Evolutionary conservation across 2,797 vertebrate species (phyloP).

Genomic region (Catharus ustulatus): DNA sequence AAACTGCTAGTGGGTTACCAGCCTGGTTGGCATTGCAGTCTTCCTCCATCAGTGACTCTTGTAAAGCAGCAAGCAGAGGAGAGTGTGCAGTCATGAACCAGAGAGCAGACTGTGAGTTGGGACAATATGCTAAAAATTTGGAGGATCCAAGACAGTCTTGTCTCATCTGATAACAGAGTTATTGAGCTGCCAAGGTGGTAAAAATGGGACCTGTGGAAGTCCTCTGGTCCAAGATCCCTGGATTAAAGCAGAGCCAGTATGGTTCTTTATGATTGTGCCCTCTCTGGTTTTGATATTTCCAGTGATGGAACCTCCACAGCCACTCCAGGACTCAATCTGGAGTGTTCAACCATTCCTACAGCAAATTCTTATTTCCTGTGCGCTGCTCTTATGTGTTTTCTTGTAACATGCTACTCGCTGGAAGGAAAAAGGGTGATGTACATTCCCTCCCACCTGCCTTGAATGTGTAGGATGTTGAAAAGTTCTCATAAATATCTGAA

Average conservation of each 20-base stretch:
- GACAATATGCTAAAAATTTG: not conserved
- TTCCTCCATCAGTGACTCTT: not conserved
- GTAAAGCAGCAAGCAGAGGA: not conserved
- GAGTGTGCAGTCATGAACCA: not conserved
- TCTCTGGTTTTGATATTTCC: not conserved
- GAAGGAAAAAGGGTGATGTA: not conserved
- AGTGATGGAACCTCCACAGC: not conserved
- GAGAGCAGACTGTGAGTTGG: not conserved
- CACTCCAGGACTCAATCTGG: not conserved
- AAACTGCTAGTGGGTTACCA: not conserved
- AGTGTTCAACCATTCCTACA: not conserved
- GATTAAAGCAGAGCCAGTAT: fast-evolving
- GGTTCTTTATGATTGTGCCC: not conserved
- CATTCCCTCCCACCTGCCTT: not conserved
- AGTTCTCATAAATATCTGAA: not conserved
- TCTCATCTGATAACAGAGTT: not conserved
- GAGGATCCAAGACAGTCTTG: not conserved
- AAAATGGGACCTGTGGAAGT: not conserved
- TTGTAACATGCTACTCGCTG: not conserved
- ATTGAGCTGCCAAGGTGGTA: not conserved
- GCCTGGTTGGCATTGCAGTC: not conserved
- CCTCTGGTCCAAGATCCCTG: not conserved
- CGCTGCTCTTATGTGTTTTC: not conserved
- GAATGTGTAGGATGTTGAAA: not conserved
- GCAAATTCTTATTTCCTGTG: not conserved